Evolutionary conservation across 2,113 vertebrate genomes (phyloP).

Genomic region (Hymenochirus boettgeri): DNA sequence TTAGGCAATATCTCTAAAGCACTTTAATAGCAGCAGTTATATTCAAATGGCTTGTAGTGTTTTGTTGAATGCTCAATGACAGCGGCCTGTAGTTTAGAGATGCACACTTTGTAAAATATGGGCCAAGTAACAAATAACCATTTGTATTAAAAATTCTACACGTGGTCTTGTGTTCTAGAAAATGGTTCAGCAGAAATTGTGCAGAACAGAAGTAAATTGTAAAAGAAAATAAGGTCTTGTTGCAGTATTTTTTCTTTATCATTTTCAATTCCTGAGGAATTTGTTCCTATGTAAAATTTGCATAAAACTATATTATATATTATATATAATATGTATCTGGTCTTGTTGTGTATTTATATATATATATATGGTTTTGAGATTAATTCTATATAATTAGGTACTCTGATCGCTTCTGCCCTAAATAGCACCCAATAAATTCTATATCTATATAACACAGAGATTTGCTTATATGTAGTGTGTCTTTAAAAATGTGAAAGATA

Average conservation of each 20-base stretch:
- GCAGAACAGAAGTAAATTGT: conserved; percentile 65
- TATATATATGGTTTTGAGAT: no score
- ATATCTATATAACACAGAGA: no score
- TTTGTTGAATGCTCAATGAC: conserved; percentile 57
- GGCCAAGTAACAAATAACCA: conserved; percentile 62
- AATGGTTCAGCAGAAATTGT: conserved; percentile 61
- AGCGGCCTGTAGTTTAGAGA: conserved; percentile 51
- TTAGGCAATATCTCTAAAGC: conserved; percentile 74
- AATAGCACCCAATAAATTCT: no score
- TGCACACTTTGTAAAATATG: conserved; percentile 64
- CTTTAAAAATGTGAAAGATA: no score
- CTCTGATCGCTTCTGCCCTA: no score
- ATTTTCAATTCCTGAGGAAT: conserved; percentile 37
- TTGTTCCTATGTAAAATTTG: conserved; percentile 12
- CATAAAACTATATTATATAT: conserved; percentile 1
- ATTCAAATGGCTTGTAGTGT: conserved; percentile 66
- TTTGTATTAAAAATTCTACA: conserved; percentile 54
- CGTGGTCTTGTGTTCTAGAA: conserved; percentile 67
- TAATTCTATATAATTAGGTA: no score
- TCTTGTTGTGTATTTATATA: no score
- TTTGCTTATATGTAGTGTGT: no score
- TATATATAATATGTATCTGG: no score
- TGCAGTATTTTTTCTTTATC: background rate
- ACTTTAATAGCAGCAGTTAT: conserved; percentile 75
- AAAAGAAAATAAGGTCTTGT: conserved; percentile 50